Percentiles rank a stretch among this genome's conserved stretches.
These are phyloP conservation scores for Pseudomyrmex dendroicus DNA, from an alignment of 1,140 invertebrate genomes.

Conservation along the genomic window DNA sequence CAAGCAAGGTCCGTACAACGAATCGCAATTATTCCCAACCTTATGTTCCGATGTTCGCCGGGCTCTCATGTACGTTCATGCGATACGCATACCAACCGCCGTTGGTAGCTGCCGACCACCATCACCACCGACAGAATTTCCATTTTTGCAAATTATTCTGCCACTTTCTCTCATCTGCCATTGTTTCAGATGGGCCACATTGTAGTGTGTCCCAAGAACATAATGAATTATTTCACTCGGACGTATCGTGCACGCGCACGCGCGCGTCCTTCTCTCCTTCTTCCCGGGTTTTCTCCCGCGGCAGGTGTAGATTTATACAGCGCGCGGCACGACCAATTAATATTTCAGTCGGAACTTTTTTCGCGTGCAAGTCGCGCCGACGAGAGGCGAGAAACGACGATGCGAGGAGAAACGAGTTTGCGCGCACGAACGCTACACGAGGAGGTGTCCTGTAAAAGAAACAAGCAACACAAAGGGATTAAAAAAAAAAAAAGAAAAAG, in stretches of 20 bases:
- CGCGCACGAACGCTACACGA: not conserved
- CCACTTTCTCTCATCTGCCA: conserved; percentile 56
- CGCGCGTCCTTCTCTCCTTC: not conserved
- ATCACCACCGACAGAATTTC: conserved; percentile 63
- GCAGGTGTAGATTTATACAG: conserved; percentile 66
- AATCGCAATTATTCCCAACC: conserved; percentile 71
- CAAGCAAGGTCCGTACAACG: conserved; percentile 66
- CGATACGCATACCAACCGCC: conserved; percentile 54
- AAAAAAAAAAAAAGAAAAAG: too few species aligned
- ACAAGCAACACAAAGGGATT: conserved; percentile 4
- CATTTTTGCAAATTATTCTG: conserved; percentile 75
- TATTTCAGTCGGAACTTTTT: conserved; percentile 80
- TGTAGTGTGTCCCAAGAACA: conserved; percentile 40
- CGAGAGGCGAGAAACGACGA: conserved; percentile 53
- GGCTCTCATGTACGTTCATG: conserved; percentile 21
- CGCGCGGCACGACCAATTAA: conserved; percentile 76
- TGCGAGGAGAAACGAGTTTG: conserved; percentile 40
- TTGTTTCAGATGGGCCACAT: conserved; percentile 49
- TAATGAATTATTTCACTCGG: conserved; percentile 69
- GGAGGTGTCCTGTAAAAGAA: not conserved
- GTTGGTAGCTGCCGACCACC: not conserved
- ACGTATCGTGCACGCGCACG: not conserved
- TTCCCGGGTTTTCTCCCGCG: not conserved
- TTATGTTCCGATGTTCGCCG: conserved; percentile 64
- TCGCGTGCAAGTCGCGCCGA: conserved; percentile 46